Percentiles rank a stretch among this genome's conserved stretches.
Evolutionary conservation across 1,140 invertebrate genomes (phyloP).

Genomic region (Drosophila kepulauana): DNA sequence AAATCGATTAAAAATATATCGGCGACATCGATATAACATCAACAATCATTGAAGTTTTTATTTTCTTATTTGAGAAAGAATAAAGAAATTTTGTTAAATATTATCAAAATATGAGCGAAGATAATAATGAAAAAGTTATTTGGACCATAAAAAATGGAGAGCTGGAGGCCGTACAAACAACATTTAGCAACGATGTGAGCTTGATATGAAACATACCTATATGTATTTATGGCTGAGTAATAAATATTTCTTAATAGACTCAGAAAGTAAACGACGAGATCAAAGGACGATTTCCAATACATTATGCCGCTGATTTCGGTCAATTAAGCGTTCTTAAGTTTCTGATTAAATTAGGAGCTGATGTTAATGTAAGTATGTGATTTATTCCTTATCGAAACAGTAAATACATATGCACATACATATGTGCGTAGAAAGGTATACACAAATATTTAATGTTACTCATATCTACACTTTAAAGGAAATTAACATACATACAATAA

Average conservation of each 20-base stretch:
- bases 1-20: background rate
- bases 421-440: background rate
- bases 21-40: conserved; percentile 22
- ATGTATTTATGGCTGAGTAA: conserved; percentile 4
- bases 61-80: conserved; percentile 27
- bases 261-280: conserved; percentile 94
- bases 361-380: conserved; percentile 90
- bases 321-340: conserved; percentile 96
- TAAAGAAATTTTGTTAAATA: conserved; percentile 8
- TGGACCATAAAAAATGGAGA: conserved; percentile 96
- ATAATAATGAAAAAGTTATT: conserved; percentile 66
- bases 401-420: background rate
- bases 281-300: conserved; percentile 93
- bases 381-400: background rate
- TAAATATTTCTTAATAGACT: conserved; percentile 76
- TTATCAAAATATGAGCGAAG: conserved; percentile 61
- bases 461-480: background rate
- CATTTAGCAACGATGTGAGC: conserved; percentile 90
- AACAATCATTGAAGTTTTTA: conserved; percentile 18
- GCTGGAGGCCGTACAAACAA: conserved; percentile 94
- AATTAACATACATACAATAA: too few species aligned
- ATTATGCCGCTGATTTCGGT: conserved; percentile 98
- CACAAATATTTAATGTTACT: conserved; percentile 16
- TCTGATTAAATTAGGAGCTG: conserved; percentile 94
- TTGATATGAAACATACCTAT: background rate